Evolutionary conservation across 2,888 invertebrate species (phyloP).

Genomic region (Drosophila helvetica): DNA sequence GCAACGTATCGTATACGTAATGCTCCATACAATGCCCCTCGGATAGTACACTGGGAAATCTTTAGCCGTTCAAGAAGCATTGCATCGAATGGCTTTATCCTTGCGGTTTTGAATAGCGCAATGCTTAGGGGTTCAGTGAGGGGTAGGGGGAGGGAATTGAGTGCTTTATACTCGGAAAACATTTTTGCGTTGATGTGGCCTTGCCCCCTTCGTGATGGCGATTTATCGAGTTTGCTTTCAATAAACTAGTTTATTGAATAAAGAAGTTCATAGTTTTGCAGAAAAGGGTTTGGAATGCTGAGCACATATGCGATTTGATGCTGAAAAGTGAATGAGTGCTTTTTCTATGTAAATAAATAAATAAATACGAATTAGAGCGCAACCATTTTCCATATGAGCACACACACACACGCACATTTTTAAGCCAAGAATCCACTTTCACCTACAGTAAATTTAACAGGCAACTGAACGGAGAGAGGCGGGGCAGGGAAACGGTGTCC

Average conservation of each 20-base stretch:
- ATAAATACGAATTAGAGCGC: background rate
- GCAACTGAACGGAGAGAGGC: background rate
- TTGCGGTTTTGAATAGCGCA: constrained; percentile 41
- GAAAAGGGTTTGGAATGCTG: background rate
- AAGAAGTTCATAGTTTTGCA: constrained; percentile 17
- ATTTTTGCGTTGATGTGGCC: constrained; percentile 36
- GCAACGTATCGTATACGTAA: constrained; percentile 45
- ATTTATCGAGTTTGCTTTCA: constrained; percentile 30
- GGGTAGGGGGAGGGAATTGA: background rate
- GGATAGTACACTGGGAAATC: constrained; percentile 25
- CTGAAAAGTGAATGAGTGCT: constrained; percentile 11
- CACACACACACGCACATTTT: background rate
- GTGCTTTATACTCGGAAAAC: constrained; percentile 21
- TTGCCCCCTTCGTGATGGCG: constrained; percentile 4
- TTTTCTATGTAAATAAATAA: background rate
- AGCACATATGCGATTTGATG: constrained; percentile 6
- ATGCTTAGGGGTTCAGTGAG: background rate
- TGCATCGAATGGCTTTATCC: constrained; percentile 32
- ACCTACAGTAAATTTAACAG: background rate
- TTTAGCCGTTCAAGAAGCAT: background rate
- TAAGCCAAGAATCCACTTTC: background rate
- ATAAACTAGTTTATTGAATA: constrained; percentile 19
- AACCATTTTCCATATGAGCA: background rate
- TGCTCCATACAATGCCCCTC: constrained; percentile 23
- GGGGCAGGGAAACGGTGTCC: too few species aligned